Evolutionary conservation across 1,140 invertebrate species (phyloP).

Genomic region (Muscidifurax raptorellus): DNA sequence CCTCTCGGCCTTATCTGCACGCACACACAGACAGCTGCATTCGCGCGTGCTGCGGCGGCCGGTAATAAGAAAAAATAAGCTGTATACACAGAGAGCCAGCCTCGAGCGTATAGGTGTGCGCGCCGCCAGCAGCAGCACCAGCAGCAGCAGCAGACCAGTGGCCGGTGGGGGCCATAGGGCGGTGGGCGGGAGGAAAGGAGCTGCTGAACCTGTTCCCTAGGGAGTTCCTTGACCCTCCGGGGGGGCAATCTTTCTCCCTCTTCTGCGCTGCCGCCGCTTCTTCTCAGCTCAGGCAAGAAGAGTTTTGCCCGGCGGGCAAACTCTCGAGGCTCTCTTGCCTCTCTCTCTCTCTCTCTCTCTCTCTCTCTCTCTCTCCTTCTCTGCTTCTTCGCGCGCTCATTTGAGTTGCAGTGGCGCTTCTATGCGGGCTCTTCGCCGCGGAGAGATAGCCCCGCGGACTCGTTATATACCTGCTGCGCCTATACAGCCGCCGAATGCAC

Average conservation of each 20-base stretch:
- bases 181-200: conserved; percentile 65
- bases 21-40: conserved; percentile 43
- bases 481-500: neutral
- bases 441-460: neutral
- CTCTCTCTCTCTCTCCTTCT: neutral
- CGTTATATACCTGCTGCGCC: conserved; percentile 20
- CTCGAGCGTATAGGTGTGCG: conserved; percentile 65
- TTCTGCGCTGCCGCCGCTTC: conserved; percentile 5
- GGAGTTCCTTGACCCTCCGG: conserved; percentile 75
- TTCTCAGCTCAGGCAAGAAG: conserved; percentile 45
- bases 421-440: neutral
- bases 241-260: conserved; percentile 52
- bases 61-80: conserved; percentile 73
- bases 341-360: neutral
- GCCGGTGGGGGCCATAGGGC: conserved; percentile 58
- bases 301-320: conserved; percentile 38
- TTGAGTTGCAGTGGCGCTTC: conserved; percentile 45
- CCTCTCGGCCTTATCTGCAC: neutral
- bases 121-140: conserved; percentile 51
- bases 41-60: conserved; percentile 61
- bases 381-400: neutral
- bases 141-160: neutral
- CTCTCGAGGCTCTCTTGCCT: conserved; percentile 38
- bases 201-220: conserved; percentile 76
- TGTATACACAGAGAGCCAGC: neutral